A percentile compares a stretch with the other conserved stretches of the same genome.
phyloP scores from a whole-genome alignment of 1,140 invertebrate species.

The Drosophila persimilis region DNA sequence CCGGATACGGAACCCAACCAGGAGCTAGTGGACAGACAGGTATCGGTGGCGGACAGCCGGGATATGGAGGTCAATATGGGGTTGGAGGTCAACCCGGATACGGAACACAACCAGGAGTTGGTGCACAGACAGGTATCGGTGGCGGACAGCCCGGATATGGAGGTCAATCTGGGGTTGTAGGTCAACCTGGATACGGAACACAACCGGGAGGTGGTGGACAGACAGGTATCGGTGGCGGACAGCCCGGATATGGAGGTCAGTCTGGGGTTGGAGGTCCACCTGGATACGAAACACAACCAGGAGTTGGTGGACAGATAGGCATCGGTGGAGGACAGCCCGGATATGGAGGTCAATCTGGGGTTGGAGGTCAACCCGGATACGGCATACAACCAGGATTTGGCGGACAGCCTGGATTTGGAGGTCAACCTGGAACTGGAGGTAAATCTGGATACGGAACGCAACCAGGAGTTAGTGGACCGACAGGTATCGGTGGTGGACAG shows the following conservation, averaged over 20 bases:
- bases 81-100: constrained; percentile 4
- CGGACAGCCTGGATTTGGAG: constrained; percentile 30
- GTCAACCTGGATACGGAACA: constrained; percentile 11
- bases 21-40: constrained; percentile 15
- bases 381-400: constrained; percentile 1
- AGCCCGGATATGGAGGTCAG: too few species aligned
- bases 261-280: background rate
- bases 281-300: constrained; percentile 15
- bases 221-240: background rate
- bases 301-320: constrained; percentile 7
- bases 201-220: constrained; percentile 7
- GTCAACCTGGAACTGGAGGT: constrained; percentile 3
- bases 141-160: constrained; percentile 19
- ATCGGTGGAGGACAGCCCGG: constrained; percentile 23
- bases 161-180: background rate
- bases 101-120: constrained; percentile 18
- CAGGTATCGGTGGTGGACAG: constrained; percentile 3
- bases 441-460: constrained; percentile 14
- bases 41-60: constrained; percentile 19
- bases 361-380: background rate
- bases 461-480: constrained; percentile 15
- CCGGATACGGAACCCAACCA: constrained; percentile 11
- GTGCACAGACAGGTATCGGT: too few species aligned
- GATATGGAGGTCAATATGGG: constrained; percentile 23
- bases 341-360: background rate